Evolutionary conservation across 2,888 invertebrate species (phyloP), one percentile per base, ranked within the genome.

Genomic region (Torymus auratus): DNA sequence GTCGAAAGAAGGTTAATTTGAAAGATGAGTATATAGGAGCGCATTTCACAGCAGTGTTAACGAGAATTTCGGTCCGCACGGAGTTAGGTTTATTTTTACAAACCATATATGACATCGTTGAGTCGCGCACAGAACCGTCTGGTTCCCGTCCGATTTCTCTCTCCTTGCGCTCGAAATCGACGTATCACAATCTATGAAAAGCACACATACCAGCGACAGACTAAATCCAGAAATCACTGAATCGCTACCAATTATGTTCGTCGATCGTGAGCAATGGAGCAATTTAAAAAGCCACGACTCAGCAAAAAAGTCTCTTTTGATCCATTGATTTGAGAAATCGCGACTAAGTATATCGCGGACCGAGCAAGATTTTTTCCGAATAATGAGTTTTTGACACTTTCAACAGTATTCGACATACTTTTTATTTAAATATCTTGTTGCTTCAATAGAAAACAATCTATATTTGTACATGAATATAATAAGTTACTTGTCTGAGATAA

Each of bases 61-160:
- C 71, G 60, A 71, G 70, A 71, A 71, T 41, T 58, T 71, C 41
- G 20, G 60, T 11, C 56, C 56, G 69, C 23, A 10, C 5, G 64
- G 23, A 28, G 53, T 75, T 68, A 52, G 52, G 68, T 75, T 60
- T 75, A 68, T 75, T 75, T 75, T 52, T 15, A 67, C 60, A 67
- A 60, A 60, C 60, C 58, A 60, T 75, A 67, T 68, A 70, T 68
- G 28, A 28, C 28, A 28, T 28, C 28, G 28, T 28, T 50, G 55
- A 28, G 53, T 23, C 20, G 17, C 68, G 53, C n/a, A 14, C 12
- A 50, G 50, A 60, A 50, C 50, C 71, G 60, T 71, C 71, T 71
- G 71, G 60, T 20, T 53, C 14, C 3, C 20, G 68, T 55, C 7
- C 55, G 23, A n/a, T 12, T n/a, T 56, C 11, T 15, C 28, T 20